Percentiles rank a stretch among this genome's conserved stretches.
These are phyloP conservation scores for Emydocephalus ijimae DNA, from an alignment of 2,113 vertebrate species.

Conservation along the genomic window DNA sequence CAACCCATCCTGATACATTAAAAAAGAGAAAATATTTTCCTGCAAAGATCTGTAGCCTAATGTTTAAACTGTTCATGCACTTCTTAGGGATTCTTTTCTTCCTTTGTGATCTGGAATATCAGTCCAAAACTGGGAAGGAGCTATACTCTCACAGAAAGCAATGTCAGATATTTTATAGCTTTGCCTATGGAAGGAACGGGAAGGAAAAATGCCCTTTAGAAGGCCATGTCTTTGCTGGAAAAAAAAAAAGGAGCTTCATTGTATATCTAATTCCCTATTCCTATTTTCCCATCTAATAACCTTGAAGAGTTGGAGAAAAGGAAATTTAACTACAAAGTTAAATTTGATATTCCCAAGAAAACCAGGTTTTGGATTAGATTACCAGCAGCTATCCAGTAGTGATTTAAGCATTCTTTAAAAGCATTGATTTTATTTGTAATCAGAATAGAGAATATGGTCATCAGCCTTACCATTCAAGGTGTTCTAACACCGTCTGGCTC, in stretches of 20 bases:
- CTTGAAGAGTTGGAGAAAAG: not conserved
- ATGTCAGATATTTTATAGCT: not conserved
- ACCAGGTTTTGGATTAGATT: not conserved
- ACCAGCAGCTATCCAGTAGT: not conserved
- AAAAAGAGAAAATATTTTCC: not conserved
- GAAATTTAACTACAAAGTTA: not conserved
- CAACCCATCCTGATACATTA: not conserved
- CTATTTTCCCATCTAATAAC: not conserved
- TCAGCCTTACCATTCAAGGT: slow-evolving; percentile 12
- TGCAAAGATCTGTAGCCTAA: not conserved
- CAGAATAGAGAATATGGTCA: not conserved
- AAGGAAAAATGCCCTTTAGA: not conserved
- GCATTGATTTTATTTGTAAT: not conserved
- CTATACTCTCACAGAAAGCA: not conserved
- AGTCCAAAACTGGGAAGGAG: not conserved
- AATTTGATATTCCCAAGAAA: not conserved
- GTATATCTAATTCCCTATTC: not conserved
- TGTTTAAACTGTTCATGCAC: not conserved
- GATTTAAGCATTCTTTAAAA: slow-evolving; percentile 9
- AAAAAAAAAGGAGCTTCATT: not conserved
- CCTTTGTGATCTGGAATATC: not conserved
- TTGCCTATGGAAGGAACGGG: not conserved
- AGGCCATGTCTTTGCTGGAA: not conserved
- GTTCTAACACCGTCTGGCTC: not conserved
- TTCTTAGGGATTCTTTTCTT: not conserved